Evolutionary conservation across 2,113 vertebrate species (phyloP), one percentile per base, ranked within the genome.

Genomic region (Calcarius ornatus): DNA sequence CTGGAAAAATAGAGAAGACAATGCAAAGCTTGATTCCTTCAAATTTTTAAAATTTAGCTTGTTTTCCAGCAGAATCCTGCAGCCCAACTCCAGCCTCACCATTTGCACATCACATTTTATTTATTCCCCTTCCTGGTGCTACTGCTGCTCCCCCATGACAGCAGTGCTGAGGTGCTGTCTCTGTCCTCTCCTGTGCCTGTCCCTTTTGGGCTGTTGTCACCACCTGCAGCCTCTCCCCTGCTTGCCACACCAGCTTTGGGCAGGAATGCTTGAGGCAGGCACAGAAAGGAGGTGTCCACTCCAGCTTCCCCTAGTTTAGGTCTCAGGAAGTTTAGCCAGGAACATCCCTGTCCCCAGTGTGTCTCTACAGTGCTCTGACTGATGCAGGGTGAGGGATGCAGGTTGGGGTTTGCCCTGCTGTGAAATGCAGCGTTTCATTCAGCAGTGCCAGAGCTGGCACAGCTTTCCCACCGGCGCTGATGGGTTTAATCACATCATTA

Each of bases 401-500:
- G n/a, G 20, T 0, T n/a, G 40, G 54, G 45, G 27, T 92, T 83
- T 91, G 61, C 66, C 27, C 33, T 86, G 68, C n/a, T 0, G 0
- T 60, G 72, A 82, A 76, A 60, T 63, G 40, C 51, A 80, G 71
- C 13, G 14, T 47, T 73, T 38, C 54, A 16, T 72, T 83, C 81
- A 75, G 35, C 65, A 50, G 65, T 14, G 77, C 43, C 72, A 56
- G 80, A 88, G 72, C 72, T 83, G 86, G 77, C 90, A 81, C 56
- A 75, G 92, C 64, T 86, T 86, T 82, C 92, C 91, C 90, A 45
- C 60, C 10, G 10, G 86, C 77, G 35, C 83, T 83, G 90, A 93
- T 92, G 90, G 94, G 86, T 93, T 94, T 95, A 95, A 95, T 95
- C 90, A 81, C 88, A 94, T 95, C 92, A 71, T 96, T 97, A 97